phyloP scores from a whole-genome alignment of 2,888 invertebrate genomes.

The Apodemia mormo region DNA sequence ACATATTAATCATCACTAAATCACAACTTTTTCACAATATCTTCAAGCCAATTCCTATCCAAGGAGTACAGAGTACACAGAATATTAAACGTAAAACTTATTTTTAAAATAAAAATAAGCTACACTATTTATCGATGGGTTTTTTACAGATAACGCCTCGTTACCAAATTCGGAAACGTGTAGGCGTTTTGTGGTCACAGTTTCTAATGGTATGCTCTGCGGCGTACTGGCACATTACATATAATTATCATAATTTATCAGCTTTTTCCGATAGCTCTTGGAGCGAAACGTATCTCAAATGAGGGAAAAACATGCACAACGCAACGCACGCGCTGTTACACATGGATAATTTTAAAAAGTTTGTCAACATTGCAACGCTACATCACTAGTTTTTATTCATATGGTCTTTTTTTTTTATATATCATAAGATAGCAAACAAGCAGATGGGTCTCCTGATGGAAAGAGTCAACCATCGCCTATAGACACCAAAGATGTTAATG shows the following conservation, averaged over 20 bases:
- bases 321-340: conserved; percentile 59
- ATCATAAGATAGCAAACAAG: no score
- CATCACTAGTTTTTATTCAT: conserved; percentile 1
- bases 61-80: no score
- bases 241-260: conserved; percentile 77
- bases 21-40: conserved; percentile 34
- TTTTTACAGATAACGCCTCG: conserved; percentile 67
- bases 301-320: conserved; percentile 64
- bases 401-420: no score
- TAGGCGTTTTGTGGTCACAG: conserved; percentile 54
- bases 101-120: conserved; percentile 72
- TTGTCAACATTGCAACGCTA: conserved; percentile 46
- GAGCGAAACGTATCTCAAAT: conserved; percentile 69
- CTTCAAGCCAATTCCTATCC: conserved; percentile 37
- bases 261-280: conserved; percentile 76
- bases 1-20: conserved; percentile 63
- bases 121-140: conserved; percentile 51
- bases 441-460: no score
- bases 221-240: conserved; percentile 61
- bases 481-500: no score
- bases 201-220: conserved; percentile 55
- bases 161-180: conserved; percentile 55
- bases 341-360: conserved; percentile 73
- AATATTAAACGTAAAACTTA: conserved; percentile 54
- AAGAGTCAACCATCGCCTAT: no score